A percentile compares a stretch with the other conserved stretches of the same genome.
phyloP scores from a whole-genome alignment of 2,113 vertebrate genomes.

The Crocuta crocuta region DNA sequence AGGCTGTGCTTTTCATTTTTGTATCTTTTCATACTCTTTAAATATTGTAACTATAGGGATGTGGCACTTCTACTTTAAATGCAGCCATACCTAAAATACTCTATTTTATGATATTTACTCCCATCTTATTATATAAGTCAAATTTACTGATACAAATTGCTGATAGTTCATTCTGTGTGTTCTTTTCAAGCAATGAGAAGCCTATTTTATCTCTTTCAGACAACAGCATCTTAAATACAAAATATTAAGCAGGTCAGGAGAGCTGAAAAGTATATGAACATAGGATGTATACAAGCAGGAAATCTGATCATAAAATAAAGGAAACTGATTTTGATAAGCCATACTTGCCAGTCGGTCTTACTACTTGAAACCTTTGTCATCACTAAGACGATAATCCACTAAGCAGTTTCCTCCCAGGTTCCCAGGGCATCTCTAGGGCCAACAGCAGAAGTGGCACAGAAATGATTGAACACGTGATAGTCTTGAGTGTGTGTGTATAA shows the following conservation, averaged over 20 bases:
- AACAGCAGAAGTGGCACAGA: background rate
- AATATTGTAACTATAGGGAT: background rate
- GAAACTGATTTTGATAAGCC: background rate
- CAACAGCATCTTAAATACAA: background rate
- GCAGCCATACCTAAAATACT: background rate
- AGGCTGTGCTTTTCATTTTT: background rate
- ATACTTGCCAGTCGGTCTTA: background rate
- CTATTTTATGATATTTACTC: background rate
- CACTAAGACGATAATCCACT: background rate
- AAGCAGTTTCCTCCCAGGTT: background rate
- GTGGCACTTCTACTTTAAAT: background rate
- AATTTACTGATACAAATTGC: background rate
- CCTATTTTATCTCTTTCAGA: background rate
- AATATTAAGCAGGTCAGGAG: background rate
- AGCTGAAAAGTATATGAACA: background rate
- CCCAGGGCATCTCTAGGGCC: background rate
- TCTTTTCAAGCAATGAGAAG: background rate
- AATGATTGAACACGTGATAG: too few species aligned
- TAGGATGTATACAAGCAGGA: background rate
- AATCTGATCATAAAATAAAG: background rate
- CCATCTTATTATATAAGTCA: background rate
- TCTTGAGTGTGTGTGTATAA: too few species aligned
- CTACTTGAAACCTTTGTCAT: background rate
- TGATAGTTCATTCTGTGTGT: background rate
- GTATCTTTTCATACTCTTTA: background rate